Percentiles rank a stretch among this genome's conserved stretches.
phyloP scores from a whole-genome alignment of 2,113 vertebrate species.

The Passer montanus region DNA sequence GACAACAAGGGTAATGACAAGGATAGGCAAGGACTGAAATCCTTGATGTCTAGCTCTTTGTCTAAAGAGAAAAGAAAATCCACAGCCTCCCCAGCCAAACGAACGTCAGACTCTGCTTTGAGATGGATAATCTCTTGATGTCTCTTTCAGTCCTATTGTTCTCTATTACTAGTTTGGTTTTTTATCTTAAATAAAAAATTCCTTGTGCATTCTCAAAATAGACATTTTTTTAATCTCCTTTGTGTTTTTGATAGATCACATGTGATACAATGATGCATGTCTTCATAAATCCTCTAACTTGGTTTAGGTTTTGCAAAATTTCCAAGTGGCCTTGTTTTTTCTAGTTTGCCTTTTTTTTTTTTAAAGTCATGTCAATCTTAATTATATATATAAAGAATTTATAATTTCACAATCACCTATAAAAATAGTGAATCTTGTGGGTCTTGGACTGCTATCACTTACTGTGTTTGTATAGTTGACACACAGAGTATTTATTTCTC shows the following conservation, averaged over 20 bases:
- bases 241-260: background rate
- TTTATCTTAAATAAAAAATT: background rate
- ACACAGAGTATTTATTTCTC: background rate
- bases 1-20: background rate
- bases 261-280: rapidly evolving
- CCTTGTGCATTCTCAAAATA: background rate
- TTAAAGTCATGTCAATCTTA: background rate
- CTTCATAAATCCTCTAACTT: background rate
- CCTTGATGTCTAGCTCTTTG: background rate
- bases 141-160: background rate
- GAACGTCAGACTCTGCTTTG: background rate
- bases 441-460: background rate
- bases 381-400: background rate
- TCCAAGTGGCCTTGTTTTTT: background rate
- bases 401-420: background rate
- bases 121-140: background rate
- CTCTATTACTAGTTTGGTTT: background rate
- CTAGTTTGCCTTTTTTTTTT: background rate
- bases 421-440: background rate
- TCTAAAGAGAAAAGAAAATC: background rate
- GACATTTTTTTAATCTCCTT: background rate
- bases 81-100: background rate
- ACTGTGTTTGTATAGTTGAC: background rate
- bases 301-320: background rate
- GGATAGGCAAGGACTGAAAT: background rate